A percentile compares a stretch with the other conserved stretches of the same genome.
Conservation (phyloP, 2,888 invertebrate species). For the Barypeithes pellucidus region DNA sequence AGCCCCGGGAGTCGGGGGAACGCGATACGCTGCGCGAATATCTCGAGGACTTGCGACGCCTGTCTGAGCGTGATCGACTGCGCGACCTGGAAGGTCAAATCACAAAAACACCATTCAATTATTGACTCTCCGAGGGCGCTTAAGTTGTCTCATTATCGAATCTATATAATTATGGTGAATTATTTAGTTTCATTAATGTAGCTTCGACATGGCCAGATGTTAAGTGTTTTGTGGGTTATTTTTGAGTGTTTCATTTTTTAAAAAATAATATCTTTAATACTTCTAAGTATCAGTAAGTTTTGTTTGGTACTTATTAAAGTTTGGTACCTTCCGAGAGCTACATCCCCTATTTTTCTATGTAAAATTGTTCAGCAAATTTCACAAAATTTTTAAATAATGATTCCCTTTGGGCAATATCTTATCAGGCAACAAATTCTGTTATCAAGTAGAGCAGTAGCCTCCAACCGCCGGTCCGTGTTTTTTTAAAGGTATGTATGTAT, state of each 20-base stretch:
- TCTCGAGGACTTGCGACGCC: constrained; percentile 72
- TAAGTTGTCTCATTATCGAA: constrained; percentile 33
- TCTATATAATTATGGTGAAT: constrained; percentile 30
- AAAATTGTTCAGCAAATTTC: too few relatives aligned
- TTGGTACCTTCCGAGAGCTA: too few relatives aligned
- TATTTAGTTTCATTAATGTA: background rate
- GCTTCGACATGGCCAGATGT: background rate
- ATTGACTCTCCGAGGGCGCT: constrained; percentile 43
- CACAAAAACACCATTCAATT: constrained; percentile 45
- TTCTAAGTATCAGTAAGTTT: background rate
- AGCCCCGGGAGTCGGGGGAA: constrained; percentile 73
- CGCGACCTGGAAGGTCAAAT: constrained; percentile 70
- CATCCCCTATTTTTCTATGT: too few relatives aligned
- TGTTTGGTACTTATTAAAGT: background rate
- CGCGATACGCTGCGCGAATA: constrained; percentile 78
- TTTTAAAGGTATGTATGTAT: too few relatives aligned
- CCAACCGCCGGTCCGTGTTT: too few relatives aligned
- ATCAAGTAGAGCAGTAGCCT: too few relatives aligned
- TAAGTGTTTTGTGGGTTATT: constrained; percentile 9
- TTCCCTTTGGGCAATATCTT: too few relatives aligned
- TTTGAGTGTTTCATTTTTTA: constrained; percentile 15
- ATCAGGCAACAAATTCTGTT: too few relatives aligned
- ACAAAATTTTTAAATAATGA: too few relatives aligned
- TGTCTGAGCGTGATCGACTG: constrained; percentile 77
- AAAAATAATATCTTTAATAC: background rate